Conservation (phyloP, 2,888 invertebrate species). For the Brenthis ino region DNA sequence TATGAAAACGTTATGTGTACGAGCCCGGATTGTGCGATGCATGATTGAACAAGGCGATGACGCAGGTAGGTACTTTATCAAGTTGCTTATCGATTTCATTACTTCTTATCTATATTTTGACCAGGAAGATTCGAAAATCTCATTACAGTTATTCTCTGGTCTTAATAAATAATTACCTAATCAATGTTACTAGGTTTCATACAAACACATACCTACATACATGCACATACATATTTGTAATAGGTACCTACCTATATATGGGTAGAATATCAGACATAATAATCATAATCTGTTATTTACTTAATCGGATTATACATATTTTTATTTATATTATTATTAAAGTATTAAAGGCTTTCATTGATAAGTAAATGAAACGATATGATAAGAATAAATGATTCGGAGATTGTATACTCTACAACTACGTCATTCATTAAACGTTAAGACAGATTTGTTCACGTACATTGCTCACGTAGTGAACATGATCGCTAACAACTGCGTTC, state of each 20-base stretch:
- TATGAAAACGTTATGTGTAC: constrained; percentile 30
- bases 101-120: constrained; percentile 38
- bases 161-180: too few relatives aligned
- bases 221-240: too few relatives aligned
- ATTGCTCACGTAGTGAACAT: constrained; percentile 17
- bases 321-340: too few relatives aligned
- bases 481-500: constrained; percentile 1
- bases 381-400: too few relatives aligned
- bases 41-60: constrained; percentile 68
- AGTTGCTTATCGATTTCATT: constrained; percentile 71
- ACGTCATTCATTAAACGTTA: constrained; percentile 9
- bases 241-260: too few relatives aligned
- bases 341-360: too few relatives aligned
- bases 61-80: constrained; percentile 54
- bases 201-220: too few relatives aligned
- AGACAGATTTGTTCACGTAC: constrained; percentile 23
- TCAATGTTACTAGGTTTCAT: too few relatives aligned
- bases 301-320: too few relatives aligned
- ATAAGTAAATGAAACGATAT: too few relatives aligned
- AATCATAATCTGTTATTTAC: too few relatives aligned
- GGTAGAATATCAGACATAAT: too few relatives aligned
- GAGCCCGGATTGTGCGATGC: constrained; percentile 48
- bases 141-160: constrained; percentile 2
- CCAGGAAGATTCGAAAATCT: constrained; percentile 15
- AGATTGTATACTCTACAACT: background rate